A percentile compares a stretch with the other conserved stretches of the same genome.
Conservation (phyloP, 2,888 invertebrate genomes). For the Tenthredo distinguenda region DNA sequence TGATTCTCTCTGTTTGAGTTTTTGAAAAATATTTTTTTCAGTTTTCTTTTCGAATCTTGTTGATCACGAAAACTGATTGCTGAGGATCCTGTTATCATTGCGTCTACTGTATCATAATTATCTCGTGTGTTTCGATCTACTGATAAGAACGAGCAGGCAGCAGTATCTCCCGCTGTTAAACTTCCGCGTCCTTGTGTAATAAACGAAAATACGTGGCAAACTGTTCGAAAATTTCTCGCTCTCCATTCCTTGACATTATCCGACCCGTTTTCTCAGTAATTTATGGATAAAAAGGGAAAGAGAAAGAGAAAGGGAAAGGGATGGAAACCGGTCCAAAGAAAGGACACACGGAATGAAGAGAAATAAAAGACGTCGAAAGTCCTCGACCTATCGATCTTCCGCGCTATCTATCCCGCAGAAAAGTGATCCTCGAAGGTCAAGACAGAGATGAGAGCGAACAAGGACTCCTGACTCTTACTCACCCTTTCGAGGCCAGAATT, state of each 20-base stretch:
- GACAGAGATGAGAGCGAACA: neutral
- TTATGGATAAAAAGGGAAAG: neutral
- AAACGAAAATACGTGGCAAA: neutral
- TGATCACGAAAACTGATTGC: neutral
- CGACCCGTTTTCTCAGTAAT: neutral
- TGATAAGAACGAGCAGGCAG: neutral
- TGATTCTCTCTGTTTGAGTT: neutral
- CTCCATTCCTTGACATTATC: neutral
- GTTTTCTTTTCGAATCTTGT: neutral
- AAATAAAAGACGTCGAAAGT: neutral
- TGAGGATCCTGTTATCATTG: neutral
- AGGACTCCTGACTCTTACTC: slow-evolving; percentile 57
- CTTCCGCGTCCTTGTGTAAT: neutral
- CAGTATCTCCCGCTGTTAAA: neutral
- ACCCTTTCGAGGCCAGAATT: slow-evolving; percentile 90
- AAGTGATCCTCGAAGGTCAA: neutral
- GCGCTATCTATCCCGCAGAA: neutral
- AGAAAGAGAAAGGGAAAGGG: neutral
- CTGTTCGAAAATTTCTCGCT: neutral
- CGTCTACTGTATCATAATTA: neutral
- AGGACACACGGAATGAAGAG: neutral
- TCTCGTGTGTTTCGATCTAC: neutral
- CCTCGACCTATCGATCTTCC: neutral
- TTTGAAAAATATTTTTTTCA: neutral
- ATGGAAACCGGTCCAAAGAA: neutral